Evolutionary conservation across 1,140 invertebrate species (phyloP).

Genomic region (Drosophila paulistorum): DNA sequence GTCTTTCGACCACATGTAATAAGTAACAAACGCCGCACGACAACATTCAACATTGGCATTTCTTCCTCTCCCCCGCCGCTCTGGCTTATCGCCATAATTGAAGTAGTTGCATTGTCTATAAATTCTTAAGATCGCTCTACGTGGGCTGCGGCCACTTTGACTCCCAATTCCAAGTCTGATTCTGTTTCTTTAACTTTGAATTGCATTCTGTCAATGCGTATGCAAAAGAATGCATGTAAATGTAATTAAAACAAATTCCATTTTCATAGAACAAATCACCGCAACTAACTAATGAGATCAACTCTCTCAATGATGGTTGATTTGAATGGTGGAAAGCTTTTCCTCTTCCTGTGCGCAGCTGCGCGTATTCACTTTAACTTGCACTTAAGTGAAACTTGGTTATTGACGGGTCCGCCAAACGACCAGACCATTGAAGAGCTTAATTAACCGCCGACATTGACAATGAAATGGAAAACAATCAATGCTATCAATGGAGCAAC

Average conservation of each 20-base stretch:
- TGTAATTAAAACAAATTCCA: slow-evolving; percentile 59
- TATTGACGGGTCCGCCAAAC: slow-evolving; percentile 52
- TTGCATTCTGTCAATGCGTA: slow-evolving; percentile 47
- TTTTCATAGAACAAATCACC: slow-evolving; percentile 12
- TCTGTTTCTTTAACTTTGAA: neutral
- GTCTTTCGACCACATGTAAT: slow-evolving; percentile 62
- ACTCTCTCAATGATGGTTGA: slow-evolving; percentile 17
- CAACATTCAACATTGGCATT: slow-evolving; percentile 65
- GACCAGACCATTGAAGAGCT: neutral
- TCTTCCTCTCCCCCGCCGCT: neutral
- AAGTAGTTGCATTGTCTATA: slow-evolving; percentile 78
- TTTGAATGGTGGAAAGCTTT: slow-evolving; percentile 34
- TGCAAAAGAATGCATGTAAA: slow-evolving; percentile 66
- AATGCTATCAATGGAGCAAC: slow-evolving; percentile 49
- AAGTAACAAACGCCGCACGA: slow-evolving; percentile 79
- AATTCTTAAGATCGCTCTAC: slow-evolving; percentile 65
- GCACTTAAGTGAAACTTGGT: slow-evolving; percentile 76
- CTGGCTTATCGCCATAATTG: slow-evolving; percentile 74
- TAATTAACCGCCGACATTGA: slow-evolving; percentile 55
- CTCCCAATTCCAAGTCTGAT: slow-evolving; percentile 29
- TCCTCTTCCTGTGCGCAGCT: slow-evolving; percentile 59
- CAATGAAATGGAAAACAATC: slow-evolving; percentile 78
- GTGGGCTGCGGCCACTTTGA: slow-evolving; percentile 69
- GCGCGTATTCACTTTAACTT: slow-evolving; percentile 64
- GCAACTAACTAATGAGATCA: slow-evolving; percentile 41